Evolutionary conservation across 1,140 invertebrate genomes (phyloP).

Genomic region (Nilaparvata lugens): DNA sequence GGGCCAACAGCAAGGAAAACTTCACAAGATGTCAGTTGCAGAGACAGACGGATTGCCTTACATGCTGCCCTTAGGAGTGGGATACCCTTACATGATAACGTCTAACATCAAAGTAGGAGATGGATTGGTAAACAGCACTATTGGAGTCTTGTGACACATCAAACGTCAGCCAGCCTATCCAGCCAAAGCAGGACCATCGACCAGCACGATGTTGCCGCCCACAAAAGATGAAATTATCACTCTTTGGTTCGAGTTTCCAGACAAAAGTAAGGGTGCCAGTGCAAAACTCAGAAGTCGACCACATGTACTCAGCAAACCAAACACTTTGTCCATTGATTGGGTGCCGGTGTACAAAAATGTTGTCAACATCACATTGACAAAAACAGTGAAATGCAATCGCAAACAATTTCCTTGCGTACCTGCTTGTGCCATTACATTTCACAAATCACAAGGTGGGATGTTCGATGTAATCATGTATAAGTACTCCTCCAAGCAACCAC

Average conservation of each 20-base stretch:
- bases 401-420: conserved; percentile 27
- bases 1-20: conserved; percentile 23
- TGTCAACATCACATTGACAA: conserved; percentile 25
- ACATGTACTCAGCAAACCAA: conserved; percentile 1
- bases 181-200: too few species aligned
- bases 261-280: neutral
- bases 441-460: conserved; percentile 32
- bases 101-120: conserved; percentile 29
- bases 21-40: conserved; percentile 31
- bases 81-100: conserved; percentile 31
- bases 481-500: conserved; percentile 26
- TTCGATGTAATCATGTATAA: conserved; percentile 31
- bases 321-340: neutral
- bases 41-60: conserved; percentile 29
- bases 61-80: conserved; percentile 25
- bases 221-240: neutral
- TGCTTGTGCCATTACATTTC: conserved; percentile 28
- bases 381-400: conserved; percentile 23
- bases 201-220: too few species aligned
- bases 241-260: conserved; percentile 3
- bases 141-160: conserved; percentile 26
- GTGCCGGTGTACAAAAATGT: neutral
- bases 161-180: conserved; percentile 13
- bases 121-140: conserved; percentile 33
- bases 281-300: neutral